These are phyloP conservation scores for Decapterus maruadsi DNA, from an alignment of 2,797 vertebrate species.

Conservation along the genomic window DNA sequence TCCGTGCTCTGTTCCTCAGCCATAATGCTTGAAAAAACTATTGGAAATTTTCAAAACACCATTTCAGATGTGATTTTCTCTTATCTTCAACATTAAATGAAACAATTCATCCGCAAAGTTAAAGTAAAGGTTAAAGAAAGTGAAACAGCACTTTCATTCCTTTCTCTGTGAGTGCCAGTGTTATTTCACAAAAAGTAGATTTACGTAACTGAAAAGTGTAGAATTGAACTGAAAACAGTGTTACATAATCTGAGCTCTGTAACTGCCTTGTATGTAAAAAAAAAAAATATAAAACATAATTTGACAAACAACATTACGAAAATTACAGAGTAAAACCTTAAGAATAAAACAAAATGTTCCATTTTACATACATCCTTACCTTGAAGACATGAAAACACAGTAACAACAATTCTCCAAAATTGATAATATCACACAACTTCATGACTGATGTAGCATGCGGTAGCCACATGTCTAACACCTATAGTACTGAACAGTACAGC, in stretches of 20 bases:
- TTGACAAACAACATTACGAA: constrained; percentile 52
- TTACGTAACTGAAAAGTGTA: constrained; percentile 55
- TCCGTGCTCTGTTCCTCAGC: constrained; percentile 16
- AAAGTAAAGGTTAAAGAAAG: constrained; percentile 38
- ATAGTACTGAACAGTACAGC: constrained; percentile 75
- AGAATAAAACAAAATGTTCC: constrained; percentile 31
- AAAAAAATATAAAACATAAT: constrained; percentile 31
- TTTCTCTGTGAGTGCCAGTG: not conserved
- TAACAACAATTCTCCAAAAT: constrained; percentile 70
- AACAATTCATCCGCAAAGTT: constrained; percentile 10
- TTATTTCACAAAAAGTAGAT: constrained; percentile 30
- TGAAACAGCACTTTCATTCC: not conserved
- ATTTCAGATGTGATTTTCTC: constrained; percentile 35
- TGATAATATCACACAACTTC: constrained; percentile 78
- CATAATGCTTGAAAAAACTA: constrained; percentile 7
- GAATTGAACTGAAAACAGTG: constrained; percentile 51
- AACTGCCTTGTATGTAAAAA: constrained; percentile 60
- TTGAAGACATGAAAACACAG: constrained; percentile 76
- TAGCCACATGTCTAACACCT: constrained; percentile 82
- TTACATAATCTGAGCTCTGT: constrained; percentile 52
- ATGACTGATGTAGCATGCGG: constrained; percentile 83
- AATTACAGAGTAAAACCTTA: constrained; percentile 46
- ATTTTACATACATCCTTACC: constrained; percentile 77
- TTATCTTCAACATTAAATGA: constrained; percentile 15
- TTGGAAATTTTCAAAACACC: constrained; percentile 19